phyloP scores from a whole-genome alignment of 1,140 invertebrate species.

The Bactericera cockerelli region DNA sequence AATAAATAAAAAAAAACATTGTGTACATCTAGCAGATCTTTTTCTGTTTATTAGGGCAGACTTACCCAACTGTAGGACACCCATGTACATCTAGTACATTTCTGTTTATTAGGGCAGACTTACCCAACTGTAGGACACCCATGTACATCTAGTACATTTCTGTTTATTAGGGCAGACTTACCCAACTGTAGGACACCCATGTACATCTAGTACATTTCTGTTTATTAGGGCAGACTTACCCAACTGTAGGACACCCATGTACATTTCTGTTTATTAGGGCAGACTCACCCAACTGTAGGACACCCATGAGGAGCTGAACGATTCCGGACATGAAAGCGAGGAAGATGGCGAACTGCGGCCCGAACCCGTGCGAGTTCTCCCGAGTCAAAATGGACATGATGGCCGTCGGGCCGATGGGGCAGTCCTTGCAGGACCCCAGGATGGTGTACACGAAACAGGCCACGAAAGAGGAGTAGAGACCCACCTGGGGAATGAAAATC shows the following conservation, averaged over 20 bases:
- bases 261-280: not conserved
- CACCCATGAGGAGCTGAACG: constrained; percentile 64
- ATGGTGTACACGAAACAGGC: constrained; percentile 62
- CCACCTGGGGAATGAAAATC: constrained; percentile 43
- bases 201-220: too few relatives aligned
- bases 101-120: too few relatives aligned
- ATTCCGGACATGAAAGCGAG: constrained; percentile 65
- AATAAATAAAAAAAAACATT: too few relatives aligned
- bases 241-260: constrained; percentile 6
- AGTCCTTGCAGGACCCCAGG: constrained; percentile 58
- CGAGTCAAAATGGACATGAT: constrained; percentile 46
- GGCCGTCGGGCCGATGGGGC: constrained; percentile 53
- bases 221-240: too few relatives aligned
- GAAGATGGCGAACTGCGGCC: constrained; percentile 56
- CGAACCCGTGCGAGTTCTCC: constrained; percentile 42
- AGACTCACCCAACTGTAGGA: constrained; percentile 59
- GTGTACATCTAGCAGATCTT: too few relatives aligned
- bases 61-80: too few relatives aligned
- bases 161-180: too few relatives aligned
- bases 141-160: too few relatives aligned
- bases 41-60: too few relatives aligned
- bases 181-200: too few relatives aligned
- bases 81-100: too few relatives aligned
- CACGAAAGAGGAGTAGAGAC: constrained; percentile 78
- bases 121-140: too few relatives aligned